Evolutionary conservation across 2,113 vertebrate genomes (phyloP), one percentile per base, ranked within the genome.

Genomic region (Ahaetulla prasina): DNA sequence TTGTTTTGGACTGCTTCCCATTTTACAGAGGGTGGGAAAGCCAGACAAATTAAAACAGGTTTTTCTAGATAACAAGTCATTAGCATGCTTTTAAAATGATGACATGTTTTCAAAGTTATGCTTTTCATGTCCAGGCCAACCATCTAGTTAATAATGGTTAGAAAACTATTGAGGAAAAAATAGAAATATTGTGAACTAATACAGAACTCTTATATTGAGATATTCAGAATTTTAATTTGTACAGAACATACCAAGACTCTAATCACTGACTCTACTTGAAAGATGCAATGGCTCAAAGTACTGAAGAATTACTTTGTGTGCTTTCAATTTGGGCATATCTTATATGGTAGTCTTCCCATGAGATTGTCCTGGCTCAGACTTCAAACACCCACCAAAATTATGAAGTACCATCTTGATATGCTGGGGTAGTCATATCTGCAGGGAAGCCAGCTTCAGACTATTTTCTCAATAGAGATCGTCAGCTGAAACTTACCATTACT

Each of bases 31-130:
- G 93, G 85, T 89, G 20, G 55, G 87, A 74, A 85, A 93, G 92
- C 0, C 93, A 85, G 52, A 49, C 52, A 60, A 95, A 63, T 35
- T 12, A 18, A 2, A 96, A 95, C 95, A 94, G 88, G 94, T 95
- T 96, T 94, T 95, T 95, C 95, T 91, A 80, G 94, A 39, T 94
- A 91, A 11, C 94, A 47, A 43, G 90, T 93, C 94, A 93, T 92
- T 92, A 93, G 92, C 80, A 93, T 87, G 50, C 92, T 91, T 95
- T 90, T 57, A 55, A 93, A 93, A 95, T 92, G 91, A 94, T 85
- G 95, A 88, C 12, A 57, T 50, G 87, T 2, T 89, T 27, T 39
- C 89, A 85, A 3, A 8, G 0, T 95, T 57, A 52, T 80, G 80
- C 47, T 87, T 86, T 88, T 95, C 91, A 95, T 25, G 94, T 89